These are phyloP conservation scores for Nettapus auritus DNA, from an alignment of 2,113 vertebrate genomes.

Conservation along the genomic window DNA sequence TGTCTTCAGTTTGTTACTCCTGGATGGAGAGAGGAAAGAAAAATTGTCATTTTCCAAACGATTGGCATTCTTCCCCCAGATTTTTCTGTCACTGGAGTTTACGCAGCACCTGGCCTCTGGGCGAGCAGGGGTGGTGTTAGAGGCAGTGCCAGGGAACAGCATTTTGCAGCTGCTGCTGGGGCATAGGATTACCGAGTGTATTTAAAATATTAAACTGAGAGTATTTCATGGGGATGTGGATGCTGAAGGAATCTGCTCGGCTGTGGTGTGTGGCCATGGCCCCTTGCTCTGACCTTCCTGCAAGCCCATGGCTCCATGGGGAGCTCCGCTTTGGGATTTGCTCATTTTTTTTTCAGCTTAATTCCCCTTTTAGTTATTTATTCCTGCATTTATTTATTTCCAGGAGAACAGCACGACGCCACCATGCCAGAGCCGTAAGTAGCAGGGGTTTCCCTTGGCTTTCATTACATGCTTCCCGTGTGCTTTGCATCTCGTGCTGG, in stretches of 20 bases:
- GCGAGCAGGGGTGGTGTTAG: background rate
- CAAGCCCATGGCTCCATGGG: background rate
- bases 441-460: rapidly evolving
- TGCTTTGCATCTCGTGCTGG: rapidly evolving
- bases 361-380: background rate
- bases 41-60: too few species aligned
- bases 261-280: rapidly evolving
- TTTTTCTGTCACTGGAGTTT: background rate
- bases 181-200: background rate
- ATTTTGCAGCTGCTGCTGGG: background rate
- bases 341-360: background rate
- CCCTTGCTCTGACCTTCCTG: rapidly evolving
- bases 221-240: background rate
- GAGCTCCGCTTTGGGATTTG: background rate
- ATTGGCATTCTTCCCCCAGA: background rate
- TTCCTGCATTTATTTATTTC: background rate
- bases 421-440: conserved; percentile 82
- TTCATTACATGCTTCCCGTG: rapidly evolving
- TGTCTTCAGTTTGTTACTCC: background rate
- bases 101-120: rapidly evolving
- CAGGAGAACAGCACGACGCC: background rate
- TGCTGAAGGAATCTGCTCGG: background rate
- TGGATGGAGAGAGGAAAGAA: background rate
- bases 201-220: background rate
- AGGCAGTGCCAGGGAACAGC: rapidly evolving